These are phyloP conservation scores for Microtus oregoni DNA, from an alignment of 2,113 vertebrate species.

Conservation along the genomic window DNA sequence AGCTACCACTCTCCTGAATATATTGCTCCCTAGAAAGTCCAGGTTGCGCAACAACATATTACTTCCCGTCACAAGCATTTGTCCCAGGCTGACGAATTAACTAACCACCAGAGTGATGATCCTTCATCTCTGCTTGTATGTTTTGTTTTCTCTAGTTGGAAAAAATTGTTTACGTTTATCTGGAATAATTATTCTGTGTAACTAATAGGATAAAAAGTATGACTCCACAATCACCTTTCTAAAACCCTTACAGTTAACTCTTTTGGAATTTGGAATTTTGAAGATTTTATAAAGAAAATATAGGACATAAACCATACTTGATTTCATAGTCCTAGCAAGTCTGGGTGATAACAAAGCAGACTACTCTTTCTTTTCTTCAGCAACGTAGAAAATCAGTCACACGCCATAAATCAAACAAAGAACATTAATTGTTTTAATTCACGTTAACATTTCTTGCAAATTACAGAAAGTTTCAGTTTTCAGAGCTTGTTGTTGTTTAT, in stretches of 20 bases:
- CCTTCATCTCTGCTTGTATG: neutral
- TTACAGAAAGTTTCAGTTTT: neutral
- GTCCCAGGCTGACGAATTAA: slow-evolving; percentile 24
- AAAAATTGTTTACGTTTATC: neutral
- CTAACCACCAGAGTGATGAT: neutral
- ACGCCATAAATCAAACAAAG: slow-evolving; percentile 16
- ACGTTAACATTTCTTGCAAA: slow-evolving; percentile 12
- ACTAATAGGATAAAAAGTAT: neutral
- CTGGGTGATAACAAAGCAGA: neutral
- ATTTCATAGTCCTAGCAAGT: neutral
- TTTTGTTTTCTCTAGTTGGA: neutral
- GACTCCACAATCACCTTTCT: neutral
- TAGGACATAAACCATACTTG: neutral
- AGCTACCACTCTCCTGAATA: neutral
- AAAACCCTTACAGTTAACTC: slow-evolving; percentile 26
- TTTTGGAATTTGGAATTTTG: slow-evolving; percentile 33
- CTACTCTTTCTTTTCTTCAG: neutral
- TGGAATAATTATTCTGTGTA: neutral
- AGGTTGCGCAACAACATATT: neutral
- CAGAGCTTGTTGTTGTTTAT: neutral
- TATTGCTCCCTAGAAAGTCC: slow-evolving; percentile 4
- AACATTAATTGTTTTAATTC: neutral
- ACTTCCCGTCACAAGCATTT: neutral
- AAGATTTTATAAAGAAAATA: slow-evolving; percentile 34
- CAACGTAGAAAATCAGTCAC: slow-evolving; percentile 6